A percentile compares a stretch with the other conserved stretches of the same genome.
These are phyloP conservation scores for Macrophya annulata DNA, from an alignment of 2,888 invertebrate species.

Conservation along the genomic window DNA sequence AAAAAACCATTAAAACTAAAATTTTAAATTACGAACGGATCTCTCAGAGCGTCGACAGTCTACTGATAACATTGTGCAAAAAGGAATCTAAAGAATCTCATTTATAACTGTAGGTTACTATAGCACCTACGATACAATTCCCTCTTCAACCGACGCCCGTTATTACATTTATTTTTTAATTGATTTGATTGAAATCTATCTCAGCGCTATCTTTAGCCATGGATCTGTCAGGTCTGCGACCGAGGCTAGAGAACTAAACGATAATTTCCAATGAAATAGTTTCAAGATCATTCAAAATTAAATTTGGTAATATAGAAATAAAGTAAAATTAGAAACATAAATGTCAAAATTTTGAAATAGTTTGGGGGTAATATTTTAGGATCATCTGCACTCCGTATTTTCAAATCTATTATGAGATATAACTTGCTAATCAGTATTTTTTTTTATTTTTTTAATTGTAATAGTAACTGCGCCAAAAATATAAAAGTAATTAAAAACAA, in stretches of 20 bases:
- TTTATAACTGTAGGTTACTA: not conserved
- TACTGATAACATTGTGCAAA: not conserved
- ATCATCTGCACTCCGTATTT: not conserved
- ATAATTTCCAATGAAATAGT: not conserved
- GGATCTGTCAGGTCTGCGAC: no score
- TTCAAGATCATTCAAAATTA: not conserved
- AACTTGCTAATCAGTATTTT: not conserved
- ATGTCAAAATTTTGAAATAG: not conserved
- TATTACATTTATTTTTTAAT: conserved; percentile 10
- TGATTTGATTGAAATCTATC: conserved; percentile 34
- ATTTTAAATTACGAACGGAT: not conserved
- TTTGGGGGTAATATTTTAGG: not conserved
- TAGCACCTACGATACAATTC: not conserved
- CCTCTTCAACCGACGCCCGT: not conserved
- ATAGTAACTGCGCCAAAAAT: not conserved
- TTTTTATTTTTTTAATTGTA: not conserved
- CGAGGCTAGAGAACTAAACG: not conserved
- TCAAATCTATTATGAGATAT: not conserved
- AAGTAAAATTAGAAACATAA: not conserved
- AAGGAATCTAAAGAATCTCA: not conserved
- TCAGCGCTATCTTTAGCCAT: not conserved
- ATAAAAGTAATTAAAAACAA: no score
- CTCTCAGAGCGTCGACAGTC: not conserved
- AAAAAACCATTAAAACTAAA: not conserved
- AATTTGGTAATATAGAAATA: not conserved